phyloP scores from a whole-genome alignment of 1,140 invertebrate species.

The Sipha flava region DNA sequence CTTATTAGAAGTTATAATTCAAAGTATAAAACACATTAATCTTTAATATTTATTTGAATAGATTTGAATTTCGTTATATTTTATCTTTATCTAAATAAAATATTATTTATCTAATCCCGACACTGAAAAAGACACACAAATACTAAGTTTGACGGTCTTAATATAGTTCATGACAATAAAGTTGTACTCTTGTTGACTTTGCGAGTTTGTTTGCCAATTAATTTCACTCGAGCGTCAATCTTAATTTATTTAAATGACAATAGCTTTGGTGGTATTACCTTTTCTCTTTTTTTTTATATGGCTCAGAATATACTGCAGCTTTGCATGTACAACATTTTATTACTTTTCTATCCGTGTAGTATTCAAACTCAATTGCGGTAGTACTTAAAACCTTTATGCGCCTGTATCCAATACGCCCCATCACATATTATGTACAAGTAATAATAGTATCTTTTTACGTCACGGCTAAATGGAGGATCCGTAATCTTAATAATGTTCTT shows the following conservation, averaged over 20 bases:
- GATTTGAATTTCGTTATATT: no score
- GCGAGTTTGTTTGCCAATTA: background rate
- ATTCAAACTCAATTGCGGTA: background rate
- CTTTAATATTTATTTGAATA: no score
- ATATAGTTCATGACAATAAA: background rate
- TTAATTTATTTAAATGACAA: conserved; percentile 23
- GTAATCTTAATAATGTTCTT: no score
- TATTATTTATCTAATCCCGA: no score
- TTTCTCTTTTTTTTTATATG: background rate
- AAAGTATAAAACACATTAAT: no score
- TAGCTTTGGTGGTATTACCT: background rate
- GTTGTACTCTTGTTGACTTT: conserved; percentile 4
- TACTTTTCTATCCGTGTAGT: background rate
- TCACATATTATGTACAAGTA: background rate
- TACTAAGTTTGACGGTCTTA: background rate
- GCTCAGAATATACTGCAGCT: background rate
- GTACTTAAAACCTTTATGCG: background rate
- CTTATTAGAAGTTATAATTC: no score
- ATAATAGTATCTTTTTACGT: background rate
- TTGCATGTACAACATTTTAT: background rate
- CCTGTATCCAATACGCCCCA: background rate
- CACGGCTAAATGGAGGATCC: no score
- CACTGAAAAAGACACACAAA: background rate
- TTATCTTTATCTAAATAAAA: no score
- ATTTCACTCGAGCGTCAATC: background rate